These are phyloP conservation scores for Erpetoichthys calabaricus DNA, from an alignment of 2,797 vertebrate genomes.

Conservation along the genomic window DNA sequence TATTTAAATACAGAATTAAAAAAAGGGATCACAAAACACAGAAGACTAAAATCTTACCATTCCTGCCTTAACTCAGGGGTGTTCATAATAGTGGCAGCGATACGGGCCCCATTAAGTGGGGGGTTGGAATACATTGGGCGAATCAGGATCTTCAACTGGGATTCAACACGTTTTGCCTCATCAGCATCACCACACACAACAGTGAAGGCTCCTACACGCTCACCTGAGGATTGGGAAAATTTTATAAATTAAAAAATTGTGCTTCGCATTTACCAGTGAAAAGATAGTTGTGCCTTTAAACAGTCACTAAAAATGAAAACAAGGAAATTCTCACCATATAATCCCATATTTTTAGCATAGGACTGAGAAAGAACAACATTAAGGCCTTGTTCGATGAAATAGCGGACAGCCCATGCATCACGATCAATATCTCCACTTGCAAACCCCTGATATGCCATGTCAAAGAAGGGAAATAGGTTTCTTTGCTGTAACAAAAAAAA, in stretches of 20 bases:
- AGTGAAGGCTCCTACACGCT: constrained; percentile 87
- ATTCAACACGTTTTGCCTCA: constrained; percentile 89
- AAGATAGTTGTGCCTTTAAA: not conserved
- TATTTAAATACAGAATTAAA: too few species aligned
- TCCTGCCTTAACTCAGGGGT: constrained; percentile 71
- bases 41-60: constrained; percentile 41
- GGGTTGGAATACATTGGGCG: constrained; percentile 96
- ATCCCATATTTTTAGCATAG: constrained; percentile 95
- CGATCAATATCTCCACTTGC: constrained; percentile 86
- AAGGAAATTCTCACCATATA: constrained; percentile 69
- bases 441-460: constrained; percentile 98
- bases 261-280: not conserved
- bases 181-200: constrained; percentile 75
- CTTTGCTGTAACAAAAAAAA: constrained; percentile 57
- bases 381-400: constrained; percentile 89
- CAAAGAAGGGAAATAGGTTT: constrained; percentile 86
- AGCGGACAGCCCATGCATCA: constrained; percentile 87
- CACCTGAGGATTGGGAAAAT: constrained; percentile 49
- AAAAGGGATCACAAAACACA: too few species aligned
- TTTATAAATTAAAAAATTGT: not conserved
- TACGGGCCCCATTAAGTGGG: constrained; percentile 83
- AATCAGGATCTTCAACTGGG: constrained; percentile 93
- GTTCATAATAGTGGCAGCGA: constrained; percentile 75
- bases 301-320: not conserved
- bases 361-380: constrained; percentile 82